These are phyloP conservation scores for Hofmannophila pseudospretella DNA, from an alignment of 2,888 invertebrate species.

Conservation along the genomic window DNA sequence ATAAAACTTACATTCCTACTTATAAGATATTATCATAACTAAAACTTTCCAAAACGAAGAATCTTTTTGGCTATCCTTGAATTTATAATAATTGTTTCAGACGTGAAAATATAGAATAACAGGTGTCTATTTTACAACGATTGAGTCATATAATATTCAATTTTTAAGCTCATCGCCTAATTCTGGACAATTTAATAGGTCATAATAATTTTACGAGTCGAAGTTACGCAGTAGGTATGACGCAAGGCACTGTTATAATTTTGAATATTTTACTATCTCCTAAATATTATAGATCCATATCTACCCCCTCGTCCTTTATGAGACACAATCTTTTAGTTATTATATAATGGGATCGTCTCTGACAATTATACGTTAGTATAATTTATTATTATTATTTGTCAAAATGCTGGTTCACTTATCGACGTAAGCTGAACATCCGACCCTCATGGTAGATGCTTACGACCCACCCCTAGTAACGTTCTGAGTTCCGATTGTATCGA, in stretches of 20 bases:
- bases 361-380: neutral
- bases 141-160: conserved; percentile 2
- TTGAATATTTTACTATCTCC: conserved; percentile 1
- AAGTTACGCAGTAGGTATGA: conserved; percentile 25
- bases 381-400: conserved; percentile 20
- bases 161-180: conserved; percentile 22
- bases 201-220: conserved; percentile 37
- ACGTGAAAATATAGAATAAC: no score
- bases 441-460: conserved; percentile 17
- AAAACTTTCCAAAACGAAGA: no score
- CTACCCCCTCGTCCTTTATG: conserved; percentile 7
- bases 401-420: conserved; percentile 39
- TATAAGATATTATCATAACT: no score
- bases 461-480: conserved; percentile 17
- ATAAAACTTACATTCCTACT: no score
- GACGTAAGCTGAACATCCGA: conserved; percentile 25
- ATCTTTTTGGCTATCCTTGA: no score
- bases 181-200: conserved; percentile 37
- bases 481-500: conserved; percentile 23
- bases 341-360: no score
- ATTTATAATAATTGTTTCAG: no score
- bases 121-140: no score
- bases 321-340: no score
- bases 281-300: no score
- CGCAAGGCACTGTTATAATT: conserved; percentile 2